phyloP scores from a whole-genome alignment of 2,888 invertebrate genomes.

The Brachyopa scutellaris region DNA sequence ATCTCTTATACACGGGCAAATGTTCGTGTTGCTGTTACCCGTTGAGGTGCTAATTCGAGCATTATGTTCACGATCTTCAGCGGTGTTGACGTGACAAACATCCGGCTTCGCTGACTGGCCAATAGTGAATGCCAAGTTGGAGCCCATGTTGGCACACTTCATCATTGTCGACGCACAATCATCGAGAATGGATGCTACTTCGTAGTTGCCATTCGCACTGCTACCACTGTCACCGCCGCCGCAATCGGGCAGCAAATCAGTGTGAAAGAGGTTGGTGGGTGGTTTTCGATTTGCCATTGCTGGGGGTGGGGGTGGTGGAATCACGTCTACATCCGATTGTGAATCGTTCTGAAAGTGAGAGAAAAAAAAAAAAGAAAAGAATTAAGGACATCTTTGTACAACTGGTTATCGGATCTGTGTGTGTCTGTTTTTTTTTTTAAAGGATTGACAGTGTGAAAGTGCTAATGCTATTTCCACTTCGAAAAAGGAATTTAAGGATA shows the following conservation, averaged over 20 bases:
- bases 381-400: constrained; percentile 29
- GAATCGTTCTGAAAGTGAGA: constrained; percentile 77
- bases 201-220: constrained; percentile 53
- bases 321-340: constrained; percentile 79
- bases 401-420: no score
- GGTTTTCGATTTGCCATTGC: constrained; percentile 78
- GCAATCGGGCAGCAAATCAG: constrained; percentile 61
- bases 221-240: constrained; percentile 8
- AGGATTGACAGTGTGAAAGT: neutral
- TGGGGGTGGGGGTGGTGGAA: constrained; percentile 81
- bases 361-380: constrained; percentile 22
- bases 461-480: constrained; percentile 1
- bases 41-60: constrained; percentile 35
- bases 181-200: constrained; percentile 77
- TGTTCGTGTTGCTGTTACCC: constrained; percentile 46
- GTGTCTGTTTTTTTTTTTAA: neutral
- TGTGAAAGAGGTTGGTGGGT: constrained; percentile 68
- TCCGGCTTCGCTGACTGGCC: constrained; percentile 75
- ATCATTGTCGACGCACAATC: constrained; percentile 80
- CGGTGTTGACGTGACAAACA: constrained; percentile 75
- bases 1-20: constrained; percentile 75
- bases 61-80: constrained; percentile 61
- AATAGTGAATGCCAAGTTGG: constrained; percentile 73
- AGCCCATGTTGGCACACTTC: constrained; percentile 79
- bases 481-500: constrained; percentile 7